These are phyloP conservation scores for Diachasmimorpha longicaudata DNA, from an alignment of 1,140 invertebrate species.

Conservation along the genomic window DNA sequence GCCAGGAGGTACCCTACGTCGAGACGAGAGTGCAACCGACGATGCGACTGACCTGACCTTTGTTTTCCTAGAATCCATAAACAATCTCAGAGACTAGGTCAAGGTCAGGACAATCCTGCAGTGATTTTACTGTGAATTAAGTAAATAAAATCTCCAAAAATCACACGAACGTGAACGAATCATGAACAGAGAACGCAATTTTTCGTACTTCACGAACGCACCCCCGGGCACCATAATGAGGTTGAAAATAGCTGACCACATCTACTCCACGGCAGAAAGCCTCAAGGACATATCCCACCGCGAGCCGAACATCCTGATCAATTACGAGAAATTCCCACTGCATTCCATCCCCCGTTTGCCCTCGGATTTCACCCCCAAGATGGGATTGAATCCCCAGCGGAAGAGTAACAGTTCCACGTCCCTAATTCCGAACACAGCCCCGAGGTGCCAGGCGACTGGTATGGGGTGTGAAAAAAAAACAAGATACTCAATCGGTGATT, in stretches of 20 bases:
- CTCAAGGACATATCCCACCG: neutral
- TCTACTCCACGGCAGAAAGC: neutral
- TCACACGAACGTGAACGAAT: neutral
- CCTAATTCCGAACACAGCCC: constrained; percentile 8
- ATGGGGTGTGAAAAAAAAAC: constrained; percentile 6
- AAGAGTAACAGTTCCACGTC: neutral
- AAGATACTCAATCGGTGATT: constrained; percentile 46
- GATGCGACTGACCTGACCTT: no score
- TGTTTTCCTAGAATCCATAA: no score
- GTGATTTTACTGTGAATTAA: no score
- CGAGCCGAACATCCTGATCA: neutral
- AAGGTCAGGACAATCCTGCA: no score
- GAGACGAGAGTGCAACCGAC: no score
- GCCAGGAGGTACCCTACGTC: no score
- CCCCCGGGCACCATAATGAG: neutral
- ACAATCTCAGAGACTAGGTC: no score
- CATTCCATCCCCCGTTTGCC: no score
- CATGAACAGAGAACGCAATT: neutral
- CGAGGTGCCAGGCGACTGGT: neutral
- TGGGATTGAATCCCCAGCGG: neutral
- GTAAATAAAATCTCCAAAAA: no score
- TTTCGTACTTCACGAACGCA: neutral
- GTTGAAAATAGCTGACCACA: neutral
- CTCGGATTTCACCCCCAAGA: neutral
- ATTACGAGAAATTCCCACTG: neutral